Evolutionary conservation across 2,888 invertebrate genomes (phyloP), one percentile per base, ranked within the genome.

Genomic region (Ligdia adustata): DNA sequence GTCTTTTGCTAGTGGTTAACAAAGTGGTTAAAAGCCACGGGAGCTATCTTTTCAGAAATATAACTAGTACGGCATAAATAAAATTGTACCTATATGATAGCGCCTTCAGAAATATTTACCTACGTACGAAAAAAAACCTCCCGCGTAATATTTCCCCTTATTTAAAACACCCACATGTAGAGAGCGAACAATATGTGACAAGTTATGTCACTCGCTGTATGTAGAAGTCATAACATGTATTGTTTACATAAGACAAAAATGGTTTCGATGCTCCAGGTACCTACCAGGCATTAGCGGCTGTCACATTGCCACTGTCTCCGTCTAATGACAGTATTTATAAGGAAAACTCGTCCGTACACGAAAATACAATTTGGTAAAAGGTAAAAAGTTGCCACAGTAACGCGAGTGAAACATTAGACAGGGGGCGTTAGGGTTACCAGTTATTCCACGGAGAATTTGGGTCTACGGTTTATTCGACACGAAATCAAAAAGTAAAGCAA

Each of bases 341-440:
- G 87, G 86, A 88, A 88, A 90, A 86, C 79, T 88, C 84, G 75
- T 72, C 70, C 69, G 81, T 86, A 89, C 89, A 90, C 81, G 89
- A 87, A 87, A 90, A 90, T 81, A 90, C 89, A 88, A 89, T 90
- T 89, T 87, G 82, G 86, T 85, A 77, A 80, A 86, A 86, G 83
- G 86, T 80, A 79, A 75, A 60, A 83, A 83, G 82, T 86, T 86
- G 86, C 86, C 84, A 82, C 76, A 78, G 84, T 78, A 87, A 86
- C 82, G 85, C 80, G 80, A 86, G 82, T 81, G 72, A 78, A 79
- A 83, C 88, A 87, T 87, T 84, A 85, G 82, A 79, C 72, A 66
- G 76, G 75, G 69, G 69, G 72, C 69, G 73, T 70, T 24, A 32
- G 42, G 48, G 48, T 33, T 43, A 33, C 22, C 47, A 41, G 29